A percentile compares a stretch with the other conserved stretches of the same genome.
These are phyloP conservation scores for Drosophila differens DNA, from an alignment of 2,888 invertebrate genomes.

Conservation along the genomic window DNA sequence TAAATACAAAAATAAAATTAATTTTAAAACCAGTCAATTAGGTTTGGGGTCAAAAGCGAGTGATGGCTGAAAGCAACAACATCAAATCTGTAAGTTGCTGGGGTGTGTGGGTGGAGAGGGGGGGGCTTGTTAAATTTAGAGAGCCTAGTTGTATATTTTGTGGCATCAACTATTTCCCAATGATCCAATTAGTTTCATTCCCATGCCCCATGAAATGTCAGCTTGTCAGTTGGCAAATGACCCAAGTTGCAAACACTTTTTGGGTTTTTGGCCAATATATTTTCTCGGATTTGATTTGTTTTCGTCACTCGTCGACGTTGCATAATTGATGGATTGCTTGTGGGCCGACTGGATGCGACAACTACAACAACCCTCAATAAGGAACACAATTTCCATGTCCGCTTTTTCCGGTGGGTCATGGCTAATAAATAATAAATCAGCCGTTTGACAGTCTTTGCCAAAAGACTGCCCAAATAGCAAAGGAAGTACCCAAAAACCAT, in stretches of 20 bases:
- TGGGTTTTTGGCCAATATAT: constrained; percentile 13
- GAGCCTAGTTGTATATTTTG: constrained; percentile 15
- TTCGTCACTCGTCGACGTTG: constrained; percentile 57
- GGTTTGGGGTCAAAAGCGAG: constrained; percentile 29
- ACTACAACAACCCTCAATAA: constrained; percentile 20
- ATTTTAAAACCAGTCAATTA: constrained; percentile 72
- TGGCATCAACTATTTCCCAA: constrained; percentile 60
- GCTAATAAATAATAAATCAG: constrained; percentile 71
- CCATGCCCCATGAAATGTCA: constrained; percentile 57
- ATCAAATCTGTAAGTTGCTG: not conserved
- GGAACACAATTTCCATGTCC: constrained; percentile 15
- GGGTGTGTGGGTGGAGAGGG: not conserved
- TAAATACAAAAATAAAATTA: constrained; percentile 57
- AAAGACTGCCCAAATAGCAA: constrained; percentile 34
- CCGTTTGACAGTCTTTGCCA: constrained; percentile 52
- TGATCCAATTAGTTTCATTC: constrained; percentile 64
- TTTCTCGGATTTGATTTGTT: constrained; percentile 60
- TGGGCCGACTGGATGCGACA: constrained; percentile 7
- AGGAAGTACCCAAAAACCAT: constrained; percentile 29
- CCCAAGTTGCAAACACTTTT: constrained; percentile 36
- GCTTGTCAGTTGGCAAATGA: constrained; percentile 70
- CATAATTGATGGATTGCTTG: constrained; percentile 77
- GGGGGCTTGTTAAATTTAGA: not conserved
- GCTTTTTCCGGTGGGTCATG: constrained; percentile 21
- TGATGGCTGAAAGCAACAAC: constrained; percentile 15